Percentiles rank a stretch among this genome's conserved stretches.
Evolutionary conservation across 2,113 vertebrate genomes (phyloP).

Genomic region (Scomber scombrus): DNA sequence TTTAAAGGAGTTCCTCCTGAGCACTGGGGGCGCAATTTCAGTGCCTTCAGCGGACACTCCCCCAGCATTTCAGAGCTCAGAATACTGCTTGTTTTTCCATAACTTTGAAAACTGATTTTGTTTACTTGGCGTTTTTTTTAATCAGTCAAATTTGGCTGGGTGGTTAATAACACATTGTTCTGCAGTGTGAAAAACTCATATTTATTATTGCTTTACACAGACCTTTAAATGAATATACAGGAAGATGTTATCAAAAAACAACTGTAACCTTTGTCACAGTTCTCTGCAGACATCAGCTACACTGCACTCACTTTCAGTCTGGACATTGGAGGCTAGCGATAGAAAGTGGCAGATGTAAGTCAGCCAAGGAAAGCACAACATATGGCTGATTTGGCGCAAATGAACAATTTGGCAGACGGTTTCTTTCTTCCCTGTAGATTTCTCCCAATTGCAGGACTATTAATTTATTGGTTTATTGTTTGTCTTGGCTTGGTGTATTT

Average conservation of each 20-base stretch:
- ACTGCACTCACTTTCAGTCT: conserved; percentile 28
- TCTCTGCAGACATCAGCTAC: background rate
- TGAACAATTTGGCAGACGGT: conserved; percentile 46
- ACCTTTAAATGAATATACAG: background rate
- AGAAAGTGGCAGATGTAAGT: conserved; percentile 53
- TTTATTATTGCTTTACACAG: no score
- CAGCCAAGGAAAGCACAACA: conserved; percentile 62
- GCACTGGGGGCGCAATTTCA: no score
- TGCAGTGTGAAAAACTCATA: no score
- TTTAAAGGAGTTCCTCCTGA: no score
- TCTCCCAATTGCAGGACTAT: conserved; percentile 15
- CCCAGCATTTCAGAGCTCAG: no score
- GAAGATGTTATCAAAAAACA: background rate
- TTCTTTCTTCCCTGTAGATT: conserved; percentile 33
- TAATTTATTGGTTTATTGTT: conserved; percentile 15
- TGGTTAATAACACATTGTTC: no score
- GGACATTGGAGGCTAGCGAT: conserved; percentile 51
- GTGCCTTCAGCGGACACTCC: no score
- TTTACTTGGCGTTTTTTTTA: no score
- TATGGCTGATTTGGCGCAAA: conserved; percentile 64
- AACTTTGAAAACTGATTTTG: no score
- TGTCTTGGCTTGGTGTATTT: background rate
- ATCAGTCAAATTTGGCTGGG: no score
- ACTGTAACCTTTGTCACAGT: conserved; percentile 9
- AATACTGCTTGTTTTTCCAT: no score